Evolutionary conservation across 2,113 vertebrate genomes (phyloP), one percentile per base, ranked within the genome.

Genomic region (Plecotus auritus): DNA sequence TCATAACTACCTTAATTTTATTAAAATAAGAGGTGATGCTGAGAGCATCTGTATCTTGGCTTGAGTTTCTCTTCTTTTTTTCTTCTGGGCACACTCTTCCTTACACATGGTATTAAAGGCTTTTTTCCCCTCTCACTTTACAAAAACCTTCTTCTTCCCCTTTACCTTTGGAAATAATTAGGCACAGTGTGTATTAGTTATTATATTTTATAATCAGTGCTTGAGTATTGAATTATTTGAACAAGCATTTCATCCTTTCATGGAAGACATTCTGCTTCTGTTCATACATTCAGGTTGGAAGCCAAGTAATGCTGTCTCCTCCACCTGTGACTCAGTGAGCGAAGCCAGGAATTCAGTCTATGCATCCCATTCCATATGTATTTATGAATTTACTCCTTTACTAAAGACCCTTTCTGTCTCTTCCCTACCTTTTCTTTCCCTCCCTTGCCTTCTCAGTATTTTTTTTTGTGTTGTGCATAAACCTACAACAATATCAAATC

Each of bases 1-100:
- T 95, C 64, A 32, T 51, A 77, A 73, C 66, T 82, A 72, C 45
- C 59, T 84, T 93, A 90, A 93, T 91, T 81, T 88, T 87, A 91
- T 93, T 91, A 82, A 2, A n/a, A 0, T 88, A 45, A 77, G 73
- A 84, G 59, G 9, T 74, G 66, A 70, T 81, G n/a, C 84, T 51
- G 30, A 82, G 67, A 73, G 17, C 37, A 47, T 84, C 35, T 2
- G n/a, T 45, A 37, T 69, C 37, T 40, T 22, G 18, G 16, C 42
- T 51, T 59, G 84, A 73, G 17, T 84, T 32, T 86, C 35, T 70
- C 5, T 30, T 4, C 40, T 40, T 23, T 51, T 13, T 22, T 0
- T 0, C 4, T 5, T 22, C 67, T 26, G 59, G 30, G 9, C 8
- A 54, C 35, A 40, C 8, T 37, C 7, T 86, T 77, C n/a, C 49